Percentiles rank a stretch among this genome's conserved stretches.
These are phyloP conservation scores for Camponotus vicinus DNA, from an alignment of 1,140 invertebrate genomes.

Conservation along the genomic window DNA sequence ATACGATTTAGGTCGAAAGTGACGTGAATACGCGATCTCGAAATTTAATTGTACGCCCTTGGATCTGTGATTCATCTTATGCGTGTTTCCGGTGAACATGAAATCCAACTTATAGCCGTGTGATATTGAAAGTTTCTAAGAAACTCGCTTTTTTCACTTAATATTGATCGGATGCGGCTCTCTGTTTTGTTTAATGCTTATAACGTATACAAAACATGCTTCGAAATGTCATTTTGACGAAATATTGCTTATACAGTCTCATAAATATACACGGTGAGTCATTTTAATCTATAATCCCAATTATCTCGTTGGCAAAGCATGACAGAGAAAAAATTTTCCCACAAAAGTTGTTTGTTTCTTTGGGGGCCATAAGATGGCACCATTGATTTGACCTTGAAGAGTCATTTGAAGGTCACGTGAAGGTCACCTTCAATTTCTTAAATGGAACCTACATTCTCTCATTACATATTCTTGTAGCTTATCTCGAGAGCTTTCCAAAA, in stretches of 20 bases:
- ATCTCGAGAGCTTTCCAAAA: too few species aligned
- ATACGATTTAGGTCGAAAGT: conserved; percentile 11
- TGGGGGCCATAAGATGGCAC: too few species aligned
- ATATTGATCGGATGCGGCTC: background rate
- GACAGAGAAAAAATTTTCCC: too few species aligned
- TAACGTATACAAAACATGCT: background rate
- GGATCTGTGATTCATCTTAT: conserved; percentile 21
- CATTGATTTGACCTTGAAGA: too few species aligned
- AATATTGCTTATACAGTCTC: conserved; percentile 7
- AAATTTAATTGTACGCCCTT: background rate
- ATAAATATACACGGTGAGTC: too few species aligned
- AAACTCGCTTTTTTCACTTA: background rate
- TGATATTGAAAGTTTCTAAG: background rate
- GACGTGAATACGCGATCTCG: conserved; percentile 5
- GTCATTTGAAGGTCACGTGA: too few species aligned
- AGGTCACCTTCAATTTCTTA: too few species aligned
- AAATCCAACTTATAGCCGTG: background rate
- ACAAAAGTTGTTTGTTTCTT: too few species aligned
- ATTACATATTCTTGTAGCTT: too few species aligned
- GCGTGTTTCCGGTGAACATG: background rate
- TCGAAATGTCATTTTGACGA: conserved; percentile 22
- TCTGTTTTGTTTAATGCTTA: background rate
- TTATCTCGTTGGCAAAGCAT: too few species aligned
- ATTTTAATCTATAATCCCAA: too few species aligned
- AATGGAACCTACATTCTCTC: too few species aligned